Evolutionary conservation across 2,797 vertebrate species (phyloP).

Genomic region (Pterois miles): DNA sequence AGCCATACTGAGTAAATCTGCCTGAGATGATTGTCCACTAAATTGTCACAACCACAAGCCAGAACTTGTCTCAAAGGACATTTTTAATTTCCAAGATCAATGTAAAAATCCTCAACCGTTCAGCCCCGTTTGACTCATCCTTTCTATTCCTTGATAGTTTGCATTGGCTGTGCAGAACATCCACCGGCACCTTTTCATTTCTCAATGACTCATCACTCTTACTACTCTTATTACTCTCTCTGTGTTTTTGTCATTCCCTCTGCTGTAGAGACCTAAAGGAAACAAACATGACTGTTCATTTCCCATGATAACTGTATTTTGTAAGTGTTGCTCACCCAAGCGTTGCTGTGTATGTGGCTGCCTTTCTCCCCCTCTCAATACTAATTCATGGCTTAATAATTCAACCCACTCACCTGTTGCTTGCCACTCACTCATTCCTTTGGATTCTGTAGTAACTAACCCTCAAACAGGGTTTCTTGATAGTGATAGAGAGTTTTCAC

Average conservation of each 20-base stretch:
- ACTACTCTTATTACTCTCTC: slow-evolving; percentile 46
- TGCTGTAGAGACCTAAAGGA: slow-evolving; percentile 97
- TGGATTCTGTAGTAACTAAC: slow-evolving; percentile 29
- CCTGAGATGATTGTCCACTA: neutral
- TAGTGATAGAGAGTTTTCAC: no score
- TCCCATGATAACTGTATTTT: slow-evolving; percentile 91
- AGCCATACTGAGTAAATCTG: neutral
- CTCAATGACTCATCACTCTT: slow-evolving; percentile 58
- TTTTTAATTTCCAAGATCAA: neutral
- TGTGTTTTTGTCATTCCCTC: slow-evolving; percentile 78
- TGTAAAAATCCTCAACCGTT: no score
- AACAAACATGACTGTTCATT: slow-evolving; percentile 88
- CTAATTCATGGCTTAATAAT: slow-evolving; percentile 49
- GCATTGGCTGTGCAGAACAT: neutral
- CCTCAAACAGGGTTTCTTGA: neutral
- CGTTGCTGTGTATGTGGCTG: slow-evolving; percentile 64
- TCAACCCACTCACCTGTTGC: slow-evolving; percentile 25
- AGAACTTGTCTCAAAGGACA: neutral
- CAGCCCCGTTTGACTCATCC: neutral
- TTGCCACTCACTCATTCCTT: slow-evolving; percentile 11
- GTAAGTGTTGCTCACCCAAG: slow-evolving; percentile 87
- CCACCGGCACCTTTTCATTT: slow-evolving; percentile 21
- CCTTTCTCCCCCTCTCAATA: slow-evolving; percentile 57
- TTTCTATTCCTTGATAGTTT: neutral
- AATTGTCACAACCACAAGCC: neutral